Evolutionary conservation across 2,797 vertebrate species (phyloP).

Genomic region (Eleutherodactylus coqui): DNA sequence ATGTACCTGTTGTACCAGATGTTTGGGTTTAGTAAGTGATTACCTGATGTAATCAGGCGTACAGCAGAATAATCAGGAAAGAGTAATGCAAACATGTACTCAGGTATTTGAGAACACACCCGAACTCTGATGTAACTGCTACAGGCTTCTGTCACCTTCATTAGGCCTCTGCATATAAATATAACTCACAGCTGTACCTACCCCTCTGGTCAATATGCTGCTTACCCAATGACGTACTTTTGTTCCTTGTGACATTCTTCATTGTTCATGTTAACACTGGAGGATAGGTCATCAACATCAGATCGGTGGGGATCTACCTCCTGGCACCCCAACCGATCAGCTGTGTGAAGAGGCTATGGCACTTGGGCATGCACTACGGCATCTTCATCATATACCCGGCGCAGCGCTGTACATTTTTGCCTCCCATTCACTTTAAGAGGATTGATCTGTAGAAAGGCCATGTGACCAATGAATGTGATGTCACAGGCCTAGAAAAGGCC

Average conservation of each 20-base stretch:
- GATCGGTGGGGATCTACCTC: too few species aligned
- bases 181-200: not conserved
- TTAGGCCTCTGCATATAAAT: not conserved
- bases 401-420: too few species aligned
- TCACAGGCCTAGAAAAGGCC: too few species aligned
- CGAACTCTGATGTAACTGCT: slow-evolving; percentile 30
- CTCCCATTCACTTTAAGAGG: too few species aligned
- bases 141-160: slow-evolving; percentile 46
- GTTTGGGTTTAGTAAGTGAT: slow-evolving; percentile 29
- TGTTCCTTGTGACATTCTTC: not conserved
- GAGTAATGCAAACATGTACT: slow-evolving; percentile 48
- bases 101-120: slow-evolving; percentile 55
- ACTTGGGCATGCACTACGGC: too few species aligned
- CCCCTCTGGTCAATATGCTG: not conserved
- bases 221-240: not conserved
- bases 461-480: too few species aligned
- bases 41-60: slow-evolving; percentile 43
- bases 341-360: too few species aligned
- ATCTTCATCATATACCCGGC: too few species aligned
- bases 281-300: too few species aligned
- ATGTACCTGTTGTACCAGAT: slow-evolving; percentile 35
- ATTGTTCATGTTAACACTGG: not conserved
- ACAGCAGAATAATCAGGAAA: slow-evolving; percentile 49
- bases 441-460: too few species aligned
- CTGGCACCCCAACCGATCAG: too few species aligned